phyloP scores from a whole-genome alignment of 92 coral and sea anemone species.

The Parazoanthus swiftii region DNA sequence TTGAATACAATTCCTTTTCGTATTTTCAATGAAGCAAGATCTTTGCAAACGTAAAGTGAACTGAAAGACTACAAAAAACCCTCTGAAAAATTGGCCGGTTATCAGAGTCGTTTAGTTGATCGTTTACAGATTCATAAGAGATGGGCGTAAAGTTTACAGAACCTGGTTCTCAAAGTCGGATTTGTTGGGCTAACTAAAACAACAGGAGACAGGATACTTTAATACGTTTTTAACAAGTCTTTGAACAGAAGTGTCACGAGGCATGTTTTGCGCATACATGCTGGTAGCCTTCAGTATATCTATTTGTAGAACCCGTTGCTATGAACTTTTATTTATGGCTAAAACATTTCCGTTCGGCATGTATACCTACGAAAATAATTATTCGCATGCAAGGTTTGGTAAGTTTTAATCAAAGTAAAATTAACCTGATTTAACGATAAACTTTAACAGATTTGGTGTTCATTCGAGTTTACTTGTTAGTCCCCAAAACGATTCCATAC shows the following conservation, averaged over 20 bases:
- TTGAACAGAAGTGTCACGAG: constrained; percentile 39
- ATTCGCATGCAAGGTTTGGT: background rate
- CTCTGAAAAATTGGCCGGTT: background rate
- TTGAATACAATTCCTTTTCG: too few relatives aligned
- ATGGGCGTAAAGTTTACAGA: constrained; percentile 14
- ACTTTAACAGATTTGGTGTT: background rate
- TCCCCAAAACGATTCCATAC: background rate
- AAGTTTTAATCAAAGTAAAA: background rate
- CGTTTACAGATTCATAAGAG: background rate
- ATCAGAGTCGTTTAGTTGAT: background rate
- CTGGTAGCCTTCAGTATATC: constrained; percentile 16
- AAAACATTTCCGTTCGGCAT: background rate
- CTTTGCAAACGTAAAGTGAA: background rate
- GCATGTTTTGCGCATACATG: constrained; percentile 9
- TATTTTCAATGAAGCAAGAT: background rate
- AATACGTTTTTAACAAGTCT: constrained; percentile 44
- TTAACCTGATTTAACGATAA: background rate
- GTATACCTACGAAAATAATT: background rate
- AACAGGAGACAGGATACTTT: constrained; percentile 32
- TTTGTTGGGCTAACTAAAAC: constrained; percentile 26
- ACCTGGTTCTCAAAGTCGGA: background rate
- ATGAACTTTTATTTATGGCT: constrained; percentile 18
- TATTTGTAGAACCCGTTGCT: constrained; percentile 42
- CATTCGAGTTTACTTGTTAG: background rate
- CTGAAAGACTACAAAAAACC: too few relatives aligned